Percentiles rank a stretch among this genome's conserved stretches.
Conservation (phyloP, 2,888 invertebrate species). For the Aelia acuminata region DNA sequence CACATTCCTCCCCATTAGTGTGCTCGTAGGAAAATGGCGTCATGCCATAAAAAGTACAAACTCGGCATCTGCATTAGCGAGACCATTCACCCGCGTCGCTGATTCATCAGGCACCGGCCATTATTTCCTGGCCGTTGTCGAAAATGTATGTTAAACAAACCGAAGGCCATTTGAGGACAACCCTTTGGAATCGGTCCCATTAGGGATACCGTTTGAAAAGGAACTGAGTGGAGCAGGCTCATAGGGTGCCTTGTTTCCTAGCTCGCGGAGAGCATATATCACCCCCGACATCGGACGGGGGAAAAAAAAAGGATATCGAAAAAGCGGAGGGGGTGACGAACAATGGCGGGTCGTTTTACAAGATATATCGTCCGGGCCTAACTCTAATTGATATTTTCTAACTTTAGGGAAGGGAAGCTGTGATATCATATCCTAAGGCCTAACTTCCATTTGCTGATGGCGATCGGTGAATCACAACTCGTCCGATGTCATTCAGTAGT, state of each 20-base stretch:
- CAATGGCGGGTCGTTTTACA: constrained; percentile 58
- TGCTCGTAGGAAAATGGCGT: neutral
- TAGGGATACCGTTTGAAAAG: neutral
- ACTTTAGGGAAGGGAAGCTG: constrained; percentile 9
- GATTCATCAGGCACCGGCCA: neutral
- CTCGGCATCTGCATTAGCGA: constrained; percentile 38
- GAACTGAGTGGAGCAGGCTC: neutral
- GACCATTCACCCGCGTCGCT: neutral
- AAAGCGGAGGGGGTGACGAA: constrained; percentile 17
- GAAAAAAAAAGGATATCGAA: constrained; percentile 48
- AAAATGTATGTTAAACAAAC: constrained; percentile 50
- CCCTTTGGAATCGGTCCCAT: constrained; percentile 35
- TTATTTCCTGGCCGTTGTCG: constrained; percentile 25
- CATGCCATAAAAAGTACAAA: constrained; percentile 17
- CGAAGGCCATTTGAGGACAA: constrained; percentile 27
- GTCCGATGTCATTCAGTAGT: neutral
- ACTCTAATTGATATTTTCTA: constrained; percentile 48
- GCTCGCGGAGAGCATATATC: constrained; percentile 23
- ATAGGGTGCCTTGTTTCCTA: constrained; percentile 9
- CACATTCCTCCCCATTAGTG: neutral
- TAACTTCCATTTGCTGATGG: neutral
- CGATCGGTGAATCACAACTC: constrained; percentile 33
- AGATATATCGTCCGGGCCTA: constrained; percentile 52
- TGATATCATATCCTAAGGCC: neutral
- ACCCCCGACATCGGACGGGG: neutral